Evolutionary conservation across 2,113 vertebrate genomes (phyloP), one percentile per base, ranked within the genome.

Genomic region (Thryonomys swinderianus): DNA sequence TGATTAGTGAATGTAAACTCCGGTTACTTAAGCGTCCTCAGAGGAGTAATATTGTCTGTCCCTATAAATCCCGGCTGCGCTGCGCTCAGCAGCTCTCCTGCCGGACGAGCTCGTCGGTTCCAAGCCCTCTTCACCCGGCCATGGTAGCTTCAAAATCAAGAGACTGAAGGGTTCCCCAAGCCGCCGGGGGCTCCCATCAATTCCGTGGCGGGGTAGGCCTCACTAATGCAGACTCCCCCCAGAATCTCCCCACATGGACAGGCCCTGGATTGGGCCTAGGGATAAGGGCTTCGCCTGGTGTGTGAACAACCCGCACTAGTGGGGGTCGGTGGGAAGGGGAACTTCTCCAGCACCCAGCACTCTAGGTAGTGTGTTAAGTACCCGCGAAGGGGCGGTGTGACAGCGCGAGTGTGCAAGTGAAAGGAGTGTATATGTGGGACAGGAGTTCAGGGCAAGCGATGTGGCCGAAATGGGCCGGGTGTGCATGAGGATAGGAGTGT

Each of bases 1-100:
- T 97, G 98, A 98, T 98, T 98, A 98, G 88, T 30, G 88, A 93
- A 86, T 57, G 96, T 94, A 98, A 98, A 96, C 97, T 97, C 97
- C 92, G 85, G 97, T 98, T 98, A 97, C 97, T 96, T 98, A 98
- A 99, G 98, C 85, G 97, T 98, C 95, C 98, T 98, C 98, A 48
- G 91, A 98, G 98, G 98, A 91, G 93, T 98, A 97, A 98, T 98
- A 97, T 97, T 97, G 95, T 96, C 97, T 97, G 88, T 95, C 94
- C 27, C 97, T 95, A 98, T 98, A 98, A 98, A 98, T 98, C 96
- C 96, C 91, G 59, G n/a, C 95, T 87, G 94, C 82, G 23, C 95
- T 96, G 18, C 81, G 93, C 97, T 96, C 93, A 48, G 67, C 92
- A 62, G 95, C 32, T 81, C 83, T 93, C 93, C 97, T 51, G 94